Evolutionary conservation across 2,888 invertebrate genomes (phyloP), one percentile per base, ranked within the genome.

Genomic region (Hartigia nigra): DNA sequence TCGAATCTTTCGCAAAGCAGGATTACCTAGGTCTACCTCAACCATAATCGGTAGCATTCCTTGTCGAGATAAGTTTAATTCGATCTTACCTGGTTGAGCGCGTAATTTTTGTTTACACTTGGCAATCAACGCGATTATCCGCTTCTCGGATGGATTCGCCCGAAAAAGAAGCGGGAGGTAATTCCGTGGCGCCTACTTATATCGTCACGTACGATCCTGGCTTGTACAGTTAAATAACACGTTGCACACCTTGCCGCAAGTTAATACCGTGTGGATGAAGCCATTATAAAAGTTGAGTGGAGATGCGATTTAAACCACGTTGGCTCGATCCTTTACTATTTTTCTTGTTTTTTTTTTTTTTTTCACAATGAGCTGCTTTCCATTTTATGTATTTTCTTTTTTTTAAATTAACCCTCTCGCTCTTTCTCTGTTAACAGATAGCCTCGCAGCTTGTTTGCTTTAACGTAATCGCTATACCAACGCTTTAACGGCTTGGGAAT

Each of bases 191-290:
- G 77, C 72, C 72, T 72, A 79, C 78, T 74, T 79, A 23, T 9
- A 81, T 80, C 77, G 70, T 77, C 79, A 81, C 76, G 76, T 76
- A 77, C 77, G 78, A 79, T 77, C 74, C 31, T 72, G 78, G 80
- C 75, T 55, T 23, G 82, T 84, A 84, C 85, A 82, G 82, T 84
- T 82, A 86, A 87, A 87, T 87, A 88, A 87, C 83, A 87, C 80
- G 87, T 88, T 87, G 82, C 86, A 82, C 83, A 82, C 83, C 82
- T 76, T 77, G 36, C 76, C 74, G 76, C 77, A 81, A 85, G 80
- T 82, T 80, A 79, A 83, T 79, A 74, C 77, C 79, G 74, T 79
- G 77, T 80, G 83, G 83, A 87, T 88, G 82, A 86, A 87, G 86
- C 78, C 82, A 85, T 87, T 88, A 87, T 83, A 80, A 84, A 84